Evolutionary conservation across 2,888 invertebrate species (phyloP), one percentile per base, ranked within the genome.

Genomic region (Aphidoletes aphidimyza): DNA sequence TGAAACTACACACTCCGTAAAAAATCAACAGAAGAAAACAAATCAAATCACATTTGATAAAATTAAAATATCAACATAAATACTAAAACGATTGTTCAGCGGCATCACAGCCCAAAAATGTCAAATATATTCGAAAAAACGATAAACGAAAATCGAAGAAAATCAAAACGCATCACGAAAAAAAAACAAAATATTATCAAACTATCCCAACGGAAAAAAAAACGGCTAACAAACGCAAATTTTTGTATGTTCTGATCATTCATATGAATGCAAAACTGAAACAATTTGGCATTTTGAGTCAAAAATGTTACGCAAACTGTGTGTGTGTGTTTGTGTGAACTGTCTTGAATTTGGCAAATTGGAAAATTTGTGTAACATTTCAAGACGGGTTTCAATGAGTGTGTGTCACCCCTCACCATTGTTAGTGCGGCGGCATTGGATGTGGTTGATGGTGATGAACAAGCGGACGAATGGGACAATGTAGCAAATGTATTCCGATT

Each of bases 321-420:
- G 2, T 47, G 47, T 2, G 9, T 47, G 6, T 47, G 6, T 47
- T 8, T 47, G 6, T 47, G 6, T 9, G 9, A 19, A 22, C 22
- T 54, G 5, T 39, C 11, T 39, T 39, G 6, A 8, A 11, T 39
- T 39, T 39, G 2, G 47, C 47, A 14, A 30, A 14, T 1, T 30
- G 30, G 0, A 6, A 6, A 69, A 30, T 69, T 69, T 69, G 69
- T 69, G 69, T 69, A 69, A 34, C 69, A 69, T 69, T 69, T 81
- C 37, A 37, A 8, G n/a, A n/a, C 11, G n/a, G 19, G 9, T 11
- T 47, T 83, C 84, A 85, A 49, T 83, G 81, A 81, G 83, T 49
- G 84, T 85, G 85, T 81, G 78, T 86, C 85, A 84, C 59, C 85
- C 85, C 86, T 86, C 86, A 86, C 86, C 86, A 83, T 86, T 84